Evolutionary conservation across 1,140 invertebrate genomes (phyloP), one percentile per base, ranked within the genome.

Genomic region (Bombus affinis): DNA sequence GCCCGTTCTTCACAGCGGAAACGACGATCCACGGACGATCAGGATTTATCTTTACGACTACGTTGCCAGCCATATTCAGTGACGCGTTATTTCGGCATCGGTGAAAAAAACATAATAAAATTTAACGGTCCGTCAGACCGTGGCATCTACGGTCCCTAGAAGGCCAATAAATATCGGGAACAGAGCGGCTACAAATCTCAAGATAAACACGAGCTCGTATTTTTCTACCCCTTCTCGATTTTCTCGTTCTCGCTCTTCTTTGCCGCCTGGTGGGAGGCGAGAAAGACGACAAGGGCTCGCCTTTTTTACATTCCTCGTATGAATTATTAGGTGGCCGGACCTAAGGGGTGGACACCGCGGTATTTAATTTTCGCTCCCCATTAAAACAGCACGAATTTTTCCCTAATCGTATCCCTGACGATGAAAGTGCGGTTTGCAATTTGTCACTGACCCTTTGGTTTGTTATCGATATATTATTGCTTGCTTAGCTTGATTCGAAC

Each of bases 101-200:
- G 83, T 86, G 87, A 84, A 91, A 92, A 91, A 89, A 89, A 85
- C 92, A 93, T 92, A 93, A 94, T 94, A 93, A 93, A 94, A 94
- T 94, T 94, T 93, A 94, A 93, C 93, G 94, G 91, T 93, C 92
- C 91, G 92, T 94, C 93, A 94, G 89, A 53, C 72, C 78, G 68
- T 65, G 85, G 77, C 68, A 77, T 83, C 79, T 18, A 57, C 88
- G 65, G 6, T 80, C 39, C 66, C 80, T 79, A 59, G 66, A 53
- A 78, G 57, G 91, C 93, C 91, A 93, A 94, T 94, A 94, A 94
- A 94, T 94, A 94, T 92, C 91, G 90, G 90, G 90, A 90, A 94
- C 92, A 92, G 88, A 89, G 72, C 88, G 91, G 89, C 92, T 92
- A 94, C 93, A 94, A 94, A 94, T 94, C 93, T 94, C 92, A 94